Conservation (phyloP, 2,113 vertebrate species). For the Gadus macrocephalus region DNA sequence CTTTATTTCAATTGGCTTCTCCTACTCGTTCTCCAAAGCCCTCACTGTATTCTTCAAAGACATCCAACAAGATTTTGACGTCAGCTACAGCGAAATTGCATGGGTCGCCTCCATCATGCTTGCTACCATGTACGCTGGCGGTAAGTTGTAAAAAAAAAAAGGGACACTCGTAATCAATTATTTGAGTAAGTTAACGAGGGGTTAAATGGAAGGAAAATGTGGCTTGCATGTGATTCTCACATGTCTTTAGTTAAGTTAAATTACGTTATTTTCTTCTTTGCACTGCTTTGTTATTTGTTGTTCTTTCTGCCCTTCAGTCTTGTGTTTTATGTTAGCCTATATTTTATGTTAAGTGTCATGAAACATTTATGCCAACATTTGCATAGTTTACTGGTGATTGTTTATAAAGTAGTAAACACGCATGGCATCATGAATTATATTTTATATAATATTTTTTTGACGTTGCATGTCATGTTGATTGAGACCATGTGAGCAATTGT, state of each 20-base stretch:
- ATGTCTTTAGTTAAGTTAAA: constrained; percentile 39
- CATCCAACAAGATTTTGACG: constrained; percentile 77
- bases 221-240: constrained; percentile 20
- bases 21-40: constrained; percentile 78
- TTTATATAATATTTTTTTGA: not conserved
- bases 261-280: no score
- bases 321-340: not conserved
- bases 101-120: constrained; percentile 80
- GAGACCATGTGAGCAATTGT: not conserved
- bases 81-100: constrained; percentile 73
- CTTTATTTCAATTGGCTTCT: constrained; percentile 79
- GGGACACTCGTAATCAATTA: constrained; percentile 22
- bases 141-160: constrained; percentile 58
- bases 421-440: not conserved
- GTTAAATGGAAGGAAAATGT: constrained; percentile 21
- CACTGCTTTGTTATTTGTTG: not conserved
- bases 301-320: not conserved
- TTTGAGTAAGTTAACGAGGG: constrained; percentile 34
- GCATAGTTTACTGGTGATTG: not conserved
- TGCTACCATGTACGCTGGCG: constrained; percentile 75
- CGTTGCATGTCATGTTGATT: no score
- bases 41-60: constrained; percentile 80
- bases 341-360: not conserved
- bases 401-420: not conserved
- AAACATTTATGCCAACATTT: not conserved